Evolutionary conservation across 2,797 vertebrate genomes (phyloP).

Genomic region (Todus mexicanus): DNA sequence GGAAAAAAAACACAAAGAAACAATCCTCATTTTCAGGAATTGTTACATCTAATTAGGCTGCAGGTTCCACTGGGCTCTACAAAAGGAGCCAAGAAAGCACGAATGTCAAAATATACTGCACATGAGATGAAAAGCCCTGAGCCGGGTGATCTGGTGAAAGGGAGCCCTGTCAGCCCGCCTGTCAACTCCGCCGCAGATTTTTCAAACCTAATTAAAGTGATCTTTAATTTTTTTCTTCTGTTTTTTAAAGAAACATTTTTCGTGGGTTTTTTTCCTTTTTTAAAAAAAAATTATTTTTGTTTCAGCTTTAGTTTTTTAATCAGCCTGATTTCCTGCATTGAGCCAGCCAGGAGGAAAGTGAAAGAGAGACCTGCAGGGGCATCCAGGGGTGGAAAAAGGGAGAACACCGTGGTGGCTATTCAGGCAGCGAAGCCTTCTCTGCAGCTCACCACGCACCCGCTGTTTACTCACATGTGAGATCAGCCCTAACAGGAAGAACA

Average conservation of each 20-base stretch:
- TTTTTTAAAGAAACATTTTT: constrained; percentile 26
- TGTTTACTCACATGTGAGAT: constrained; percentile 11
- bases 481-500: constrained; percentile 27
- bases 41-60: constrained; percentile 68
- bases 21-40: constrained; percentile 66
- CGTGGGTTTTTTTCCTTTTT: no score
- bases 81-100: constrained; percentile 45
- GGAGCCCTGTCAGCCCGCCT: constrained; percentile 58
- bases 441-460: not conserved
- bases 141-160: not conserved
- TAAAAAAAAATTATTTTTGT: not conserved
- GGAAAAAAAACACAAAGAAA: constrained; percentile 60
- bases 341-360: not conserved
- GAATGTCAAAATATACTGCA: constrained; percentile 69
- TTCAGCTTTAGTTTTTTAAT: not conserved
- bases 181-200: constrained; percentile 9
- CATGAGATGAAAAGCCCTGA: constrained; percentile 30
- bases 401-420: not conserved
- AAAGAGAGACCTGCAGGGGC: not conserved
- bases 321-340: constrained; percentile 29
- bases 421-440: not conserved
- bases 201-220: constrained; percentile 71
- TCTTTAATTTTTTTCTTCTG: not conserved
- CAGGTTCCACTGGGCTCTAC: constrained; percentile 64
- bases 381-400: not conserved